Conservation (phyloP, 2,888 invertebrate genomes). For the Lobophora halterata region DNA sequence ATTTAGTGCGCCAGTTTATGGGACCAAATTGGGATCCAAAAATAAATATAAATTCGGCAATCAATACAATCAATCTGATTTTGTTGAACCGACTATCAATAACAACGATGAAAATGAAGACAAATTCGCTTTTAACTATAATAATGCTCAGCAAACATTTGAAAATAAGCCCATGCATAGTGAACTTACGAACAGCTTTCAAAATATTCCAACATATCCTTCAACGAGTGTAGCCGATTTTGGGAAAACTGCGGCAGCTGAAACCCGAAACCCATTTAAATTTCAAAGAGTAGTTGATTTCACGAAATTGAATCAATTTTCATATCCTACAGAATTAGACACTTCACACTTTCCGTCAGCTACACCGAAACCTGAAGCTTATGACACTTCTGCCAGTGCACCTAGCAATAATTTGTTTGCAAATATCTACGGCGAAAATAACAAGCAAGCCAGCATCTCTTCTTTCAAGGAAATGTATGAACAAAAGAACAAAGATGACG, state of each 20-base stretch:
- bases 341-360: slow-evolving; percentile 48
- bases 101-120: slow-evolving; percentile 46
- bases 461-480: slow-evolving; percentile 37
- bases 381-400: slow-evolving; percentile 36
- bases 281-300: slow-evolving; percentile 68
- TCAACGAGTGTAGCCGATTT: slow-evolving; percentile 41
- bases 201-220: slow-evolving; percentile 44
- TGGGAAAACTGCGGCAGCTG: slow-evolving; percentile 38
- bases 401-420: slow-evolving; percentile 38
- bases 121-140: slow-evolving; percentile 37
- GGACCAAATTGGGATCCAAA: slow-evolving; percentile 60
- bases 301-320: slow-evolving; percentile 54
- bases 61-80: slow-evolving; percentile 50
- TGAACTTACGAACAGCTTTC: slow-evolving; percentile 43
- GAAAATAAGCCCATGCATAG: slow-evolving; percentile 44
- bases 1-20: slow-evolving; percentile 55
- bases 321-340: slow-evolving; percentile 52
- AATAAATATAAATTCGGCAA: slow-evolving; percentile 43
- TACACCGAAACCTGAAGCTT: slow-evolving; percentile 39
- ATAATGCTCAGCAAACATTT: slow-evolving; percentile 37
- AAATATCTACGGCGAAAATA: slow-evolving; percentile 39
- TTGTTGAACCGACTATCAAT: slow-evolving; percentile 43
- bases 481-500: slow-evolving; percentile 41
- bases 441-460: slow-evolving; percentile 37
- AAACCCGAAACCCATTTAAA: slow-evolving; percentile 42